Base-by-base conservation (phyloP, 2,888 invertebrate genomes). In the Hemicrepidius hirtus region DNA sequence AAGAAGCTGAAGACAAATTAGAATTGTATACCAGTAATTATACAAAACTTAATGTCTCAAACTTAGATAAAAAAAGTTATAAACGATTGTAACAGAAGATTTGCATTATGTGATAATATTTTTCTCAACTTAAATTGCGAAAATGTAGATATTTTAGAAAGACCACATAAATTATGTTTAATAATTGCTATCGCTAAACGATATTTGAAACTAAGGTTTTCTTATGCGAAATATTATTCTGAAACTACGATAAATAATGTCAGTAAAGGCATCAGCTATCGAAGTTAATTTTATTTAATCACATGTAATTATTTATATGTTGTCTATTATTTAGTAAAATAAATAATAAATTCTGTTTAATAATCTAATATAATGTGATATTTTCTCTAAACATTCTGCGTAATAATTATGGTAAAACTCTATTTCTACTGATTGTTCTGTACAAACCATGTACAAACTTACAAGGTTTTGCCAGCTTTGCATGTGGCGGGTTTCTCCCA, bases 141-240 rank as follows among this genome's bases (percentile, higher is more conserved):
- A 12, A 37, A n/a, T 37, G 37, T 37, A 37, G 37, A 37, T 37
- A 35, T 37, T 37, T 37, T 37, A 37, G 37, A 24, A 37, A 37
- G 37, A 37, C n/a, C 37, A 37, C 37, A 2, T 37, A 37, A 37
- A 37, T 37, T 35, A 44, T 44, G 6, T 44, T 44, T 44, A 44
- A 44, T 44, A 16, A 13, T 16, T n/a, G 44, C 44, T 44, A 44
- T 16, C 16, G 12, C n/a, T 44, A 44, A n/a, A 44, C 13, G 44
- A 44, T 46, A 46, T 46, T 46, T 46, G 3, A 46, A 18, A 20
- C 4, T 46, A 5, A 20, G 10, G 16, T 46, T 46, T 3, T 37
- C 37, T 37, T 37, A 37, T 37, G 37, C 37, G 3, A 37, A 37
- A 37, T 37, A 4, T 37, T 37, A 37, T 37, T 37, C 2, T 37